These are phyloP conservation scores for Cosmorhoe ocellata DNA, from an alignment of 2,888 invertebrate genomes.

Conservation along the genomic window DNA sequence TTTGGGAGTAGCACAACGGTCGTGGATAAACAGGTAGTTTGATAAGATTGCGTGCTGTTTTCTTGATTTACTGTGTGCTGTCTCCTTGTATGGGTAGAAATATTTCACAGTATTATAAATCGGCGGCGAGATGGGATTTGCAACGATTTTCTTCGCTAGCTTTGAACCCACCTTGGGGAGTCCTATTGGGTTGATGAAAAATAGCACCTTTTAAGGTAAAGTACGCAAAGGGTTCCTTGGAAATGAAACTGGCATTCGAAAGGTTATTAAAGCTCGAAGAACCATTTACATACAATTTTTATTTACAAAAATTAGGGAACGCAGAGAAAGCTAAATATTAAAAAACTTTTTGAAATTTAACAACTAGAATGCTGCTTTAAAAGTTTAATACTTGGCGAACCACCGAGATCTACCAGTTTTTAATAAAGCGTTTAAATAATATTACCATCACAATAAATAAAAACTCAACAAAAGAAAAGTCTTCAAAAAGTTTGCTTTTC, in stretches of 20 bases:
- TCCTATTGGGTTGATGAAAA: conserved; percentile 20
- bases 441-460: conserved; percentile 13
- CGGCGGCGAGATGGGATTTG: conserved; percentile 27
- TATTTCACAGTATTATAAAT: conserved; percentile 37
- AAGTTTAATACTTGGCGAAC: no score
- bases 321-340: no score
- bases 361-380: no score
- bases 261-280: neutral
- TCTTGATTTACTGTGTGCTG: conserved; percentile 19
- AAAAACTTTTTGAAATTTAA: no score
- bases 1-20: no score
- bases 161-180: conserved; percentile 19
- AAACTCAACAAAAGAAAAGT: conserved; percentile 12
- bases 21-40: neutral
- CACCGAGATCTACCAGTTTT: no score
- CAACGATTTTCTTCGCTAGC: conserved; percentile 26
- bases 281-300: no score
- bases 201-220: conserved; percentile 19
- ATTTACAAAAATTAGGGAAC: no score
- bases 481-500: no score
- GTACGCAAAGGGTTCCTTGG: conserved; percentile 9
- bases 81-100: conserved; percentile 26
- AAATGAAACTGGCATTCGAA: conserved; percentile 1
- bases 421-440: neutral
- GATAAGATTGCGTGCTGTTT: conserved; percentile 3